Evolutionary conservation across 2,113 vertebrate genomes (phyloP).

Genomic region (Axis porcinus): DNA sequence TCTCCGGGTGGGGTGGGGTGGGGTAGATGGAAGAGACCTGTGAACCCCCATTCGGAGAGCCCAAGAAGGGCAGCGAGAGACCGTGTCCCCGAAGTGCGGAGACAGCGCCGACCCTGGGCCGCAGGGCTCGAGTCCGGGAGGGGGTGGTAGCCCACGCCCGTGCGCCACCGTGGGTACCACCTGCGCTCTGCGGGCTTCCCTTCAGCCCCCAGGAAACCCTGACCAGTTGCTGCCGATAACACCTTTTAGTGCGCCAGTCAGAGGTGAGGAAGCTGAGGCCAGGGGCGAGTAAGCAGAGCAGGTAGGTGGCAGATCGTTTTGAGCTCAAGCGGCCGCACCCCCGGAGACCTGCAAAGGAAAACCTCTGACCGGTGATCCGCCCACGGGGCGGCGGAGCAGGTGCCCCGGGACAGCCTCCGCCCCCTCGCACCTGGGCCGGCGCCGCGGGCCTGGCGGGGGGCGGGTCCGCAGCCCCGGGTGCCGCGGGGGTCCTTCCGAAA

Average conservation of each 20-base stretch:
- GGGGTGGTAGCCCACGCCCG: fast-evolving
- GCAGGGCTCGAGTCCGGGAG: background rate
- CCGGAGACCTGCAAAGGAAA: background rate
- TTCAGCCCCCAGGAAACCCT: background rate
- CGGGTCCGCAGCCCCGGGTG: too few relatives aligned
- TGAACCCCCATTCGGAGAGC: background rate
- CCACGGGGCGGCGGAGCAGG: background rate
- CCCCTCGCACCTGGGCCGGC: background rate
- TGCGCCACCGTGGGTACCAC: fast-evolving
- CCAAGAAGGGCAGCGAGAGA: background rate
- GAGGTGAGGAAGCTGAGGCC: background rate
- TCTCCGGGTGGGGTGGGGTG: background rate
- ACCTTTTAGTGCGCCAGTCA: background rate
- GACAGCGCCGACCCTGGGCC: too few relatives aligned
- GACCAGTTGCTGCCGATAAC: background rate
- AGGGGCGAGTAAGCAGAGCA: background rate
- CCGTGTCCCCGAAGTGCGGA: too few relatives aligned
- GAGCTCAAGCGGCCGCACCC: background rate
- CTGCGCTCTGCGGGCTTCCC: background rate
- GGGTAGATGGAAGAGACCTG: background rate
- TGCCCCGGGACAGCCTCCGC: background rate
- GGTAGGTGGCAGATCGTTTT: background rate
- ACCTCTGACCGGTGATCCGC: background rate
- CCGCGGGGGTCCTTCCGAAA: background rate
- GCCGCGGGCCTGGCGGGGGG: background rate